Conservation (phyloP, 2,113 vertebrate genomes). For the Cinclus cinclus region DNA sequence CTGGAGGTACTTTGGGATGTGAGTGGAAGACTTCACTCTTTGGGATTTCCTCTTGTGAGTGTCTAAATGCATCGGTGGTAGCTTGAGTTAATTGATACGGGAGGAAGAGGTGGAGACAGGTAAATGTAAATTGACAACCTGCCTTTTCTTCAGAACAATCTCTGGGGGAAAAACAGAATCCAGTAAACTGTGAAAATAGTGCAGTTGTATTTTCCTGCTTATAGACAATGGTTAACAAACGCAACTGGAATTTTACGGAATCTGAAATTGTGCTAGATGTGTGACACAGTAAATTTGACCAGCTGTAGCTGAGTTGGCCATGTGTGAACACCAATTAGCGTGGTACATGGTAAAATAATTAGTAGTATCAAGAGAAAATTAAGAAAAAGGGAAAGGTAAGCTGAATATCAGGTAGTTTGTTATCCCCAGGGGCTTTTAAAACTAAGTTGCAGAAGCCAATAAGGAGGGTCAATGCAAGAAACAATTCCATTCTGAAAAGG, state of each 20-base stretch:
- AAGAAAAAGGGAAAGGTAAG: conserved; percentile 6
- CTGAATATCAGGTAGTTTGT: not conserved
- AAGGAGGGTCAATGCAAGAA: not conserved
- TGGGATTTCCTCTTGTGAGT: not conserved
- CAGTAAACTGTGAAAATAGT: not conserved
- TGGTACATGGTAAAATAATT: conserved; percentile 6
- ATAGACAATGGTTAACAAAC: not conserved
- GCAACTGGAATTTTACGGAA: not conserved
- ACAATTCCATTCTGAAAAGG: not conserved
- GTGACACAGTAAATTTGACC: not conserved
- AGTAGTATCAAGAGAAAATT: not conserved
- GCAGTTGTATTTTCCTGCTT: not conserved
- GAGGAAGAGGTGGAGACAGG: not conserved
- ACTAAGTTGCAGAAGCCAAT: not conserved
- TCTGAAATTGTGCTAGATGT: not conserved
- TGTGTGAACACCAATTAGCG: conserved; percentile 5
- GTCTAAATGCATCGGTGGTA: not conserved
- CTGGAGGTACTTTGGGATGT: not conserved
- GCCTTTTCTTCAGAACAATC: not conserved
- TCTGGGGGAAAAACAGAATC: not conserved
- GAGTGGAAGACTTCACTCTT: not conserved
- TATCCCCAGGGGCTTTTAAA: not conserved
- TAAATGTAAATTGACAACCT: not conserved
- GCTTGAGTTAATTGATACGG: not conserved
- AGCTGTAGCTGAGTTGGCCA: not conserved